Evolutionary conservation across 2,888 invertebrate species (phyloP).

Genomic region (Trissonchulus sp.): DNA sequence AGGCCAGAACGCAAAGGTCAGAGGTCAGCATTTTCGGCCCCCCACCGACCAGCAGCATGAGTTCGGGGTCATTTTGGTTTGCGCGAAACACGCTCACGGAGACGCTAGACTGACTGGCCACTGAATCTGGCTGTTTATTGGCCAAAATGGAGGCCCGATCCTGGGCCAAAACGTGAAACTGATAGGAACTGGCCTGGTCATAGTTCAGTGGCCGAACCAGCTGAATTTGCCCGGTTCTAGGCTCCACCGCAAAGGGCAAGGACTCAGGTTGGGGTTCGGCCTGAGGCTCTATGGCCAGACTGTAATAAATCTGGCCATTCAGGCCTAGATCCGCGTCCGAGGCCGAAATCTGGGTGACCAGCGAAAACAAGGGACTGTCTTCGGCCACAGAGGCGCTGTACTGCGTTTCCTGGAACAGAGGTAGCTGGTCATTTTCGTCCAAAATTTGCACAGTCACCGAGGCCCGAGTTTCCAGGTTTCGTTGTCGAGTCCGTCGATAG

Average conservation of each 20-base stretch:
- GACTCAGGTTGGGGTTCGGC: neutral
- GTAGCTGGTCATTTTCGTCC: constrained; percentile 60
- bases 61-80: constrained; percentile 77
- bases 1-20: neutral
- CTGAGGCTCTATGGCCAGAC: constrained; percentile 60
- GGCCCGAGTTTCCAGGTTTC: constrained; percentile 46
- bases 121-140: no score
- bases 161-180: constrained; percentile 72
- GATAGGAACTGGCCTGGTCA: constrained; percentile 58
- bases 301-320: constrained; percentile 95
- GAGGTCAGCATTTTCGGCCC: neutral
- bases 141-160: constrained; percentile 66
- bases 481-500: constrained; percentile 58
- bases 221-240: constrained; percentile 78
- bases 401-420: neutral
- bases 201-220: constrained; percentile 66
- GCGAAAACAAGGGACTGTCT: neutral
- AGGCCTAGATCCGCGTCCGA: constrained; percentile 92
- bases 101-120: neutral
- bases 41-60: constrained; percentile 55
- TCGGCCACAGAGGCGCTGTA: neutral
- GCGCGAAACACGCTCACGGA: constrained; percentile 59
- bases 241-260: constrained; percentile 77
- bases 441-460: constrained; percentile 46
- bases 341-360: constrained; percentile 57